Conservation (phyloP, 2,797 vertebrate species). For the Argya squamiceps region DNA sequence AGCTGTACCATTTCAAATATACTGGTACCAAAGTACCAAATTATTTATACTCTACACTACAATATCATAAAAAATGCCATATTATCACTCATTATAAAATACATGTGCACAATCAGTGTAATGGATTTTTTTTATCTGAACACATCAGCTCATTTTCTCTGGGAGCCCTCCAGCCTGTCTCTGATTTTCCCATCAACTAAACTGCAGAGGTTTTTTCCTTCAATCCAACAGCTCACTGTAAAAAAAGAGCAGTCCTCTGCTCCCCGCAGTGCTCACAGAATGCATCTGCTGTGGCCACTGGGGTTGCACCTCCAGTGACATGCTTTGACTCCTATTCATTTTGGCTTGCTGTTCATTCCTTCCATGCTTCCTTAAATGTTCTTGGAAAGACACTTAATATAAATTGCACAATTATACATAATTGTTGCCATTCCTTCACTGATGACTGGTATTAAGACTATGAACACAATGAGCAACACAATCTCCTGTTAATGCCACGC, state of each 20-base stretch:
- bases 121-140: not conserved
- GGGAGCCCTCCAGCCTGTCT: not conserved
- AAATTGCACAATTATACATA: conserved; percentile 52
- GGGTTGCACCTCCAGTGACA: not conserved
- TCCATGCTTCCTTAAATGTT: conserved; percentile 30
- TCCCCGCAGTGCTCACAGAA: not conserved
- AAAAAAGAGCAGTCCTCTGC: not conserved
- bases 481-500: not conserved
- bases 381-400: conserved; percentile 22
- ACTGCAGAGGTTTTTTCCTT: not conserved
- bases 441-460: conserved; percentile 14
- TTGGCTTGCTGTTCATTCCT: conserved; percentile 13
- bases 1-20: not conserved
- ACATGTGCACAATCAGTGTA: not conserved
- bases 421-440: conserved; percentile 37
- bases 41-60: not conserved
- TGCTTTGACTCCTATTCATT: not conserved
- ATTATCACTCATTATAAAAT: not conserved
- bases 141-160: not conserved
- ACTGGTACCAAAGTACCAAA: not conserved
- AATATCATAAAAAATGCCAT: not conserved
- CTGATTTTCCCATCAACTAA: not conserved
- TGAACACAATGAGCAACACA: not conserved
- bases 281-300: not conserved
- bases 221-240: not conserved